Conservation (phyloP, 2,888 invertebrate genomes). For the Tachina fera region DNA sequence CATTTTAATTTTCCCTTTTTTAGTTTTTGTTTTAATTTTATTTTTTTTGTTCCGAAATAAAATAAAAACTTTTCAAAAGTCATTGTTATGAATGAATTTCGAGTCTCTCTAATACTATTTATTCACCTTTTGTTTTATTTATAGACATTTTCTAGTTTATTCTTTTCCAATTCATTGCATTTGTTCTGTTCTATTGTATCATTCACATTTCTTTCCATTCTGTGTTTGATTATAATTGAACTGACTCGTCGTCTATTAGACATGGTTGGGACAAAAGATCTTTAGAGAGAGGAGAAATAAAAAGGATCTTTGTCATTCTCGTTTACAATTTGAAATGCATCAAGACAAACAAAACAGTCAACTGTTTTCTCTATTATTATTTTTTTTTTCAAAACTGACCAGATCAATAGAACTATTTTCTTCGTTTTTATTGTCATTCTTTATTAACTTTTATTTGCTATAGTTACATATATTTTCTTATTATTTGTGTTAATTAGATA, state of each 20-base stretch:
- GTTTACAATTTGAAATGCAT: slow-evolving; percentile 53
- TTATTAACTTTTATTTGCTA: slow-evolving; percentile 7
- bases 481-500: slow-evolving; percentile 55
- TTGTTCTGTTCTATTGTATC: slow-evolving; percentile 27
- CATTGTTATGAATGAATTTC: slow-evolving; percentile 72
- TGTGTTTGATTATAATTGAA: slow-evolving; percentile 29
- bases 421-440: slow-evolving; percentile 21
- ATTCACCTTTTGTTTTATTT: slow-evolving; percentile 65
- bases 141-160: slow-evolving; percentile 33
- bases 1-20: slow-evolving; percentile 43
- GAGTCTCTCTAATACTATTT: slow-evolving; percentile 67
- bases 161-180: slow-evolving; percentile 39
- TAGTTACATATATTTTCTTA: neutral
- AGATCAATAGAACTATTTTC: slow-evolving; percentile 35
- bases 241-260: slow-evolving; percentile 57
- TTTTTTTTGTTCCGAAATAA: slow-evolving; percentile 40
- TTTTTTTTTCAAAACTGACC: slow-evolving; percentile 1
- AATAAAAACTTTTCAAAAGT: slow-evolving; percentile 58
- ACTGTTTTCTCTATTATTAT: slow-evolving; percentile 36
- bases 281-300: neutral
- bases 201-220: slow-evolving; percentile 39
- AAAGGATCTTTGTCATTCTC: slow-evolving; percentile 35
- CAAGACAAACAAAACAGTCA: slow-evolving; percentile 39
- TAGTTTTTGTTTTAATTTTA: slow-evolving; percentile 31
- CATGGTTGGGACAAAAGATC: slow-evolving; percentile 59